Evolutionary conservation across 2,113 vertebrate genomes (phyloP), one percentile per base, ranked within the genome.

Genomic region (Anarhynchus alexandrinus): DNA sequence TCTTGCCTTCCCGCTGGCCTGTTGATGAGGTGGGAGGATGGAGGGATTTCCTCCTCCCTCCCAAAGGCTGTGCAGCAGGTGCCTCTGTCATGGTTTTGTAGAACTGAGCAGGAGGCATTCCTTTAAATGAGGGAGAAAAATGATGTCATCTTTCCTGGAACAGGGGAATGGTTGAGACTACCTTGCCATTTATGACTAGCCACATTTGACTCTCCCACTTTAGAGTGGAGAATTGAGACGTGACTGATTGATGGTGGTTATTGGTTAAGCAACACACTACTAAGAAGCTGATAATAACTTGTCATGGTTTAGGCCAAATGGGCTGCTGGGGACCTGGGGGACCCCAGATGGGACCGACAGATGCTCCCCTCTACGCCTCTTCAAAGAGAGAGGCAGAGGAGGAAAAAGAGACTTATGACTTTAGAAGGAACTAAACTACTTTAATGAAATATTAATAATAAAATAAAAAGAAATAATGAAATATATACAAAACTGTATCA

Each of bases 131-230:
- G 32, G 12, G 54, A 89, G 54, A 83, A 82, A 72, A 71, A 4
- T 45, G 8, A 29, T 8, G 1, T 42, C 3, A 12, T 65, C 21
- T 78, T 80, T 73, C 11, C 1, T 65, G 34, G 26, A 52, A n/a
- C 43, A 77, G 40, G 2, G 23, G 5, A 38, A 5, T 72, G 11
- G 2, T 22, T 80, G 43, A 64, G 29, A 42, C 30, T 72, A 5
- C 85, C 32, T 69, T 76, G 34, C 43, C 26, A 5, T 78, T 54
- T 79, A 30, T 45, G 19, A 72, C 57, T 69, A n/a, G 29, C 19
- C 3, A 12, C 0, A 0, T 88, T 79, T 67, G 29, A 21, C 9
- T 92, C 19, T 49, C 29, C 6, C 32, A 7, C 4, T 84, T 81
- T 49, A 14, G 11, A 84, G 13, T 23, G n/a, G 25, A 74, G 12